Conservation (phyloP, 2,888 invertebrate species). For the Julus scandinavius region DNA sequence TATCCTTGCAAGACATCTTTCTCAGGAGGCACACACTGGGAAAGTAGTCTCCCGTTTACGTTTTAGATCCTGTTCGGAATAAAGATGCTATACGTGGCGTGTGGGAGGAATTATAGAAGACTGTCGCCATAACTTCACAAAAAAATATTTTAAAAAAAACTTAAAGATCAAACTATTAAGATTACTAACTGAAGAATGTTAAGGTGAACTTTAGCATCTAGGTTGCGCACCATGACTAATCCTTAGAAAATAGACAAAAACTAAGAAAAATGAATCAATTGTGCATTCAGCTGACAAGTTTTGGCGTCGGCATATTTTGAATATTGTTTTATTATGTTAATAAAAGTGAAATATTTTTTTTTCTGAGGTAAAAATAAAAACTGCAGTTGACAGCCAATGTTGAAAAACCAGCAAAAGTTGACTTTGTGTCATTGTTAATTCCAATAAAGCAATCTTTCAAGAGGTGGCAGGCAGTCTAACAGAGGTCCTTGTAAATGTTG, state of each 20-base stretch:
- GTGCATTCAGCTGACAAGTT: constrained; percentile 26
- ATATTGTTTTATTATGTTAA: constrained; percentile 32
- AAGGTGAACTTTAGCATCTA: constrained; percentile 37
- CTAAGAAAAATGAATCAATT: constrained; percentile 13
- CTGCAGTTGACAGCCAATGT: neutral
- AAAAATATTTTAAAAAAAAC: neutral
- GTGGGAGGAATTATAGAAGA: constrained; percentile 35
- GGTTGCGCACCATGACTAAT: neutral
- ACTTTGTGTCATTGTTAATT: neutral
- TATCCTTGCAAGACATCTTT: constrained; percentile 45
- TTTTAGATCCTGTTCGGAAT: constrained; percentile 46
- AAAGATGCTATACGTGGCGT: constrained; percentile 25
- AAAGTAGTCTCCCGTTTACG: constrained; percentile 31
- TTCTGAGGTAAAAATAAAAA: neutral
- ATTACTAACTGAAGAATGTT: constrained; percentile 41
- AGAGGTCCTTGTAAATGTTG: neutral
- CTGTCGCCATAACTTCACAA: constrained; percentile 15
- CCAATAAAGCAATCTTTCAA: neutral
- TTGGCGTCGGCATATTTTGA: constrained; percentile 23
- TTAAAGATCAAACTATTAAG: constrained; percentile 31
- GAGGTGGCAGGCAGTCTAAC: neutral
- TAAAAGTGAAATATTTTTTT: neutral
- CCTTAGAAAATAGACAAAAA: neutral
- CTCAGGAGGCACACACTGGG: constrained; percentile 7
- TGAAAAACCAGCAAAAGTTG: neutral